These are phyloP conservation scores for Drymonia ruficornis DNA, from an alignment of 2,888 invertebrate genomes.

Conservation along the genomic window DNA sequence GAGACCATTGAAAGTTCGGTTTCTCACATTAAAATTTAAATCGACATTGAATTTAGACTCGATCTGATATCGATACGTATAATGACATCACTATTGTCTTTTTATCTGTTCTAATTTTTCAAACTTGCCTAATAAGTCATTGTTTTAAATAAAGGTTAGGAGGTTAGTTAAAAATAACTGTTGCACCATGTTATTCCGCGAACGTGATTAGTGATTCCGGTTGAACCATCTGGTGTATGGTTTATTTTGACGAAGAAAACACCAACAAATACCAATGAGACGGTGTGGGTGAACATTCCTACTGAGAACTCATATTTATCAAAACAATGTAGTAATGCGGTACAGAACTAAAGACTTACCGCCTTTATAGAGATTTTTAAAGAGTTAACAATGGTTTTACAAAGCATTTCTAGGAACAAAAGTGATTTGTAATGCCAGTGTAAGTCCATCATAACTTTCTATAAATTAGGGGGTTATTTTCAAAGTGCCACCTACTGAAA, in stretches of 20 bases:
- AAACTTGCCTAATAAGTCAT: constrained; percentile 1
- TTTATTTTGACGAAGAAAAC: constrained; percentile 3
- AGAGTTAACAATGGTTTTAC: no score
- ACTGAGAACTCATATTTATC: not conserved
- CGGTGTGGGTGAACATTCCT: not conserved
- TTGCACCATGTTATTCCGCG: constrained; percentile 22
- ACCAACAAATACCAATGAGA: not conserved
- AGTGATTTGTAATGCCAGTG: no score
- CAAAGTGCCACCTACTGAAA: no score
- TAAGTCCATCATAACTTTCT: no score
- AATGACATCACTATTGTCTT: constrained; percentile 19
- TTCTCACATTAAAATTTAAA: constrained; percentile 49
- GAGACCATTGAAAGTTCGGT: constrained; percentile 57
- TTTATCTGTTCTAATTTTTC: constrained; percentile 10
- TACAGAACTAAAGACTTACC: not conserved
- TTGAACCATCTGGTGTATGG: constrained; percentile 17
- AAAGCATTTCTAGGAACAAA: no score
- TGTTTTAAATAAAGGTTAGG: constrained; percentile 23
- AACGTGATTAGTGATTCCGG: constrained; percentile 22
- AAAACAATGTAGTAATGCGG: not conserved
- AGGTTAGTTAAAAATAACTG: constrained; percentile 34
- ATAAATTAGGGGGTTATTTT: no score
- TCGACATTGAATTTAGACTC: constrained; percentile 41
- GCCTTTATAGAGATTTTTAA: no score
- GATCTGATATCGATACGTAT: constrained; percentile 43